Conservation (phyloP, 2,113 vertebrate genomes). For the Clarias magur region DNA sequence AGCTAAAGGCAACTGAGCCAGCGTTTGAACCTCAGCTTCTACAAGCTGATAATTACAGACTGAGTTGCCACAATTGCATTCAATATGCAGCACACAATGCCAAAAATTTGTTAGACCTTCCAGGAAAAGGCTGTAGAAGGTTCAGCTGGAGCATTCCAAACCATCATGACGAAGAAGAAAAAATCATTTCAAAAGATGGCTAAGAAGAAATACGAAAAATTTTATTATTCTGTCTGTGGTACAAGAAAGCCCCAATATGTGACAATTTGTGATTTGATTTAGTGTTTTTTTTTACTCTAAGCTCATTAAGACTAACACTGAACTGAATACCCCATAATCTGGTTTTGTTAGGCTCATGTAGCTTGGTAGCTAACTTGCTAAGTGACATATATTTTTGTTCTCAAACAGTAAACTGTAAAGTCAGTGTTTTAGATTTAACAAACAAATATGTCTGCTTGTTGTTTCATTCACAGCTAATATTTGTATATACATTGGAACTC, state of each 20-base stretch:
- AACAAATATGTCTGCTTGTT: too few relatives aligned
- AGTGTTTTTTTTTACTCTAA: not conserved
- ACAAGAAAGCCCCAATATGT: not conserved
- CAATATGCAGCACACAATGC: not conserved
- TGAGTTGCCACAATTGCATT: not conserved
- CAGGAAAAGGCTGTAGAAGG: conserved; percentile 26
- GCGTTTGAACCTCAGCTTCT: not conserved
- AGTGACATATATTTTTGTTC: too few relatives aligned
- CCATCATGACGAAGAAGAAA: not conserved
- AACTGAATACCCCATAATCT: too few relatives aligned
- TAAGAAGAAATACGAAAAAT: not conserved
- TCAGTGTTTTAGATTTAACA: too few relatives aligned
- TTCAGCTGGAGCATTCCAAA: conserved; percentile 19
- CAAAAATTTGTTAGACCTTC: conserved; percentile 38
- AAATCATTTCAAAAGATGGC: not conserved
- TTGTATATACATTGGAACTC: too few relatives aligned
- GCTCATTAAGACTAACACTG: not conserved
- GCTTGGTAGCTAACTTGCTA: too few relatives aligned
- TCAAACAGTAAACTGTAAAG: too few relatives aligned
- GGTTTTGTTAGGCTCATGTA: too few relatives aligned
- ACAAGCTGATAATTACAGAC: conserved; percentile 33
- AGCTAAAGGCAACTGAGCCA: not conserved
- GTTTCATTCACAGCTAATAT: too few relatives aligned
- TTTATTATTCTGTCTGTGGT: not conserved
- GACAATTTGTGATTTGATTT: not conserved